Evolutionary conservation across 2,797 vertebrate genomes (phyloP).

Genomic region (Hozukius guyotensis): DNA sequence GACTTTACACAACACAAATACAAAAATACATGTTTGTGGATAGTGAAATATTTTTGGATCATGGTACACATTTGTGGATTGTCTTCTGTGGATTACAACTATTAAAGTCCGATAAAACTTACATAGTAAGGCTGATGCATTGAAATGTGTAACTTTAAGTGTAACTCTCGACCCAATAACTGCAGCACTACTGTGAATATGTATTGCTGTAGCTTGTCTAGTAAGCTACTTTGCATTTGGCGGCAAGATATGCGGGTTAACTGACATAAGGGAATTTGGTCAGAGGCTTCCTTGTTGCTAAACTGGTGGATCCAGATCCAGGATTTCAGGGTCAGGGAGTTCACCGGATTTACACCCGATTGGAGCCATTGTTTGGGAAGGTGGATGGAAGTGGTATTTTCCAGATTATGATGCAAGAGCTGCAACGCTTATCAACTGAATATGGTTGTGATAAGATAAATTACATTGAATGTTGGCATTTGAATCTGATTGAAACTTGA

Average conservation of each 20-base stretch:
- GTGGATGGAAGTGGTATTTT: background rate
- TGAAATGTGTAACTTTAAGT: background rate
- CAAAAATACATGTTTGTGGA: too few species aligned
- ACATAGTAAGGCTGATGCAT: too few species aligned
- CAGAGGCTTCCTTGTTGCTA: slow-evolving; percentile 88
- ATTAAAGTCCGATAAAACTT: too few species aligned
- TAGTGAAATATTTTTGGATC: too few species aligned
- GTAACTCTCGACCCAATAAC: background rate
- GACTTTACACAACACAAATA: too few species aligned
- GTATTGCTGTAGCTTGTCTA: background rate
- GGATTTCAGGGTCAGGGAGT: slow-evolving; percentile 88
- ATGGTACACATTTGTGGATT: too few species aligned
- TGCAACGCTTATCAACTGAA: background rate
- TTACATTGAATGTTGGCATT: background rate
- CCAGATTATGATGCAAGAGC: background rate
- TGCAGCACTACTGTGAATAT: background rate
- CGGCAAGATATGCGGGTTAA: slow-evolving; percentile 87
- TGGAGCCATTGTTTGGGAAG: background rate
- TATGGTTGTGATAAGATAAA: background rate
- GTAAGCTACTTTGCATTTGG: slow-evolving; percentile 38
- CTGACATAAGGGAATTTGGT: slow-evolving; percentile 88
- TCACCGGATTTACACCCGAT: slow-evolving; percentile 87
- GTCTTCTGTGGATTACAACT: too few species aligned
- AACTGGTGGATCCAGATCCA: slow-evolving; percentile 95
- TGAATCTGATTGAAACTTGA: background rate